These are phyloP conservation scores for Salvator merianae DNA, from an alignment of 2,113 vertebrate genomes.

Conservation along the genomic window DNA sequence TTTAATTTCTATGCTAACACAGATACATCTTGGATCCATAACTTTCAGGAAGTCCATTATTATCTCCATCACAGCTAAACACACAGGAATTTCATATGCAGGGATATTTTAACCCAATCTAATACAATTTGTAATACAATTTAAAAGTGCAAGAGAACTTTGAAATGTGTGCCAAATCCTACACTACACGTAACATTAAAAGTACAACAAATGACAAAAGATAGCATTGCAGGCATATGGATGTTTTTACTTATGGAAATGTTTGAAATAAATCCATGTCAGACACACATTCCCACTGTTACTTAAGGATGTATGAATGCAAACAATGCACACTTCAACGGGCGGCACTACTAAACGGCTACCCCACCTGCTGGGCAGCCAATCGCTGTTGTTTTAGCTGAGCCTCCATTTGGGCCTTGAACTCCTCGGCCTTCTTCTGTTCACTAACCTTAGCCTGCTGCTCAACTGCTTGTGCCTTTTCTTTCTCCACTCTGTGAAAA, in stretches of 20 bases:
- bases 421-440: constrained; percentile 85
- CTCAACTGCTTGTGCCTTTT: constrained; percentile 92
- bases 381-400: constrained; percentile 88
- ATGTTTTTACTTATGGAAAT: constrained; percentile 21
- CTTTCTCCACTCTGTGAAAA: constrained; percentile 90
- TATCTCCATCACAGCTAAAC: background rate
- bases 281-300: constrained; percentile 21
- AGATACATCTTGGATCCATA: background rate
- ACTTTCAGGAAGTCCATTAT: background rate
- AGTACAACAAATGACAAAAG: constrained; percentile 6
- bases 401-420: constrained; percentile 86
- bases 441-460: constrained; percentile 88
- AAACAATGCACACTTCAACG: constrained; percentile 53
- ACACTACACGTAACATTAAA: background rate
- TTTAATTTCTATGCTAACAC: constrained; percentile 10
- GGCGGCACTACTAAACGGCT: constrained; percentile 64
- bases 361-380: constrained; percentile 86
- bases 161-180: background rate
- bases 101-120: background rate
- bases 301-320: constrained; percentile 35
- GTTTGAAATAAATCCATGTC: background rate
- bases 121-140: constrained; percentile 18
- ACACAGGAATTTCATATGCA: constrained; percentile 22
- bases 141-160: accelerated
- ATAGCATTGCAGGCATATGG: constrained; percentile 5